Evolutionary conservation across 37 sponge, comb jelly and placozoan genomes (phyloP).

Genomic region (Ephydatia muelleri): DNA sequence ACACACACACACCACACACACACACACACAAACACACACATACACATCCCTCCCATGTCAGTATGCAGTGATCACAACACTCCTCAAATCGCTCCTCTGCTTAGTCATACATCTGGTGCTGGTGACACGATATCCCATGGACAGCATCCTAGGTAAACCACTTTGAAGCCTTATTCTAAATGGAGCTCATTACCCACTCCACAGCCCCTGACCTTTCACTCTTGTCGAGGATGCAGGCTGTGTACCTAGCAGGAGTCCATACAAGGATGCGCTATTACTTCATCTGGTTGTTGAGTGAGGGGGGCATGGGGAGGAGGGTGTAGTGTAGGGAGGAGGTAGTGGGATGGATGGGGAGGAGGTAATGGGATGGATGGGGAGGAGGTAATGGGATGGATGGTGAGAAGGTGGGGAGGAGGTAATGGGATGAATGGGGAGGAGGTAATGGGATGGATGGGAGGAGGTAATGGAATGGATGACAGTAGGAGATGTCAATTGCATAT

Average conservation of each 20-base stretch:
- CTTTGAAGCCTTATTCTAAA: not conserved
- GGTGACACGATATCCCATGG: not conserved
- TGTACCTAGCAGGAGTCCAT: slow-evolving; percentile 15
- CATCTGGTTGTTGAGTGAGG: not conserved
- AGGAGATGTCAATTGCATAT: not conserved
- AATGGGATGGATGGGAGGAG: not conserved
- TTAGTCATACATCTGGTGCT: not conserved
- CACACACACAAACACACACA: not conserved
- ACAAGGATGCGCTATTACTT: not conserved
- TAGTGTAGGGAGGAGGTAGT: not conserved
- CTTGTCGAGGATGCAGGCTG: not conserved
- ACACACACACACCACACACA: not conserved
- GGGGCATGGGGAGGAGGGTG: not conserved
- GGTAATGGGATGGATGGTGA: not conserved
- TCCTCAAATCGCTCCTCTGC: not conserved
- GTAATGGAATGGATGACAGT: not conserved
- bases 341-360: not conserved
- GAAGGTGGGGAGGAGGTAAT: not conserved
- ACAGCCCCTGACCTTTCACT: not conserved
- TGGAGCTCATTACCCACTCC: slow-evolving; percentile 57
- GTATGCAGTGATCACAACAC: not conserved
- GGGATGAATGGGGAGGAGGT: not conserved
- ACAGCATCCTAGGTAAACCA: not conserved
- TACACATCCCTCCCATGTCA: not conserved
- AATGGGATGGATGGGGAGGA: not conserved